These are phyloP conservation scores for Syngnathus scovelli DNA, from an alignment of 2,113 vertebrate genomes.

Conservation along the genomic window DNA sequence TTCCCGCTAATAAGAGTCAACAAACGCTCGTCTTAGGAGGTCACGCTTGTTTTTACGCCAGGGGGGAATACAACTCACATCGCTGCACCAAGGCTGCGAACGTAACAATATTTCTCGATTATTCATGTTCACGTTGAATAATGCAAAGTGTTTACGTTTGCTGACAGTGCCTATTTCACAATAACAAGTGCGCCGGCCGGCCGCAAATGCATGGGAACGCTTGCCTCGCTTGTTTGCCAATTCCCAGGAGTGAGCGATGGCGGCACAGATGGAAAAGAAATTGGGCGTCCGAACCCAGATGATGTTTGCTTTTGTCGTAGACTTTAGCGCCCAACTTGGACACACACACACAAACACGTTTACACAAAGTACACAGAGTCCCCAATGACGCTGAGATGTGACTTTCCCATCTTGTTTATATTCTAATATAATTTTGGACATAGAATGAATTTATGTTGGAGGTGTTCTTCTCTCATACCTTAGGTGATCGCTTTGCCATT, in stretches of 20 bases:
- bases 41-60: neutral
- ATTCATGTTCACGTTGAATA: conserved; percentile 45
- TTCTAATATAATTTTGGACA: neutral
- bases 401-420: conserved; percentile 33
- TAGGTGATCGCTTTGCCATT: neutral
- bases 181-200: conserved; percentile 1
- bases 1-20: neutral
- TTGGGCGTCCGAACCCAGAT: conserved; percentile 40
- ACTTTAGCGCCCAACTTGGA: conserved; percentile 28
- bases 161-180: conserved; percentile 28
- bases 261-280: neutral
- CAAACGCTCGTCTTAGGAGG: neutral
- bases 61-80: neutral
- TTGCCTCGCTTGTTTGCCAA: conserved; percentile 7
- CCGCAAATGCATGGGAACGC: neutral
- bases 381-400: conserved; percentile 25
- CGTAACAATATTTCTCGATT: conserved; percentile 21
- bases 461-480: conserved; percentile 28
- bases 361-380: conserved; percentile 1
- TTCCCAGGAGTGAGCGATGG: neutral
- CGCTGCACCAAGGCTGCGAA: conserved; percentile 14
- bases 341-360: neutral
- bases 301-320: conserved; percentile 35
- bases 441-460: conserved; percentile 31
- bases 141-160: conserved; percentile 34